phyloP scores from a whole-genome alignment of 2,888 invertebrate species.

The Cryptophagus acutangulus region DNA sequence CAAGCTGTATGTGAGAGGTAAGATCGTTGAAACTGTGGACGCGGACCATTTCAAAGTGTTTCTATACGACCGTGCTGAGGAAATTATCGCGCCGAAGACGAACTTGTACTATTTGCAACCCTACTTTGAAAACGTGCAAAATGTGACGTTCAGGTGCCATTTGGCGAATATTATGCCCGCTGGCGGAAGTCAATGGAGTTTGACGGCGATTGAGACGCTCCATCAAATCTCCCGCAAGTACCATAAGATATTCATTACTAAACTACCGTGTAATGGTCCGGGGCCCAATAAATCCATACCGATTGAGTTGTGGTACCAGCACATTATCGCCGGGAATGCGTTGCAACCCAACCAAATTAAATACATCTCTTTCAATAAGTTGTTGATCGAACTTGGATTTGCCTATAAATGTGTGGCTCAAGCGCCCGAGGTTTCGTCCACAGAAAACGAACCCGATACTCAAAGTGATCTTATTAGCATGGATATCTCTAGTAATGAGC shows the following conservation, averaged over 20 bases:
- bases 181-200: slow-evolving; percentile 59
- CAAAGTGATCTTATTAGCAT: background rate
- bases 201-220: slow-evolving; percentile 54
- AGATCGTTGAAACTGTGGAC: slow-evolving; percentile 48
- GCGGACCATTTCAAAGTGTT: slow-evolving; percentile 52
- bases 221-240: slow-evolving; percentile 49
- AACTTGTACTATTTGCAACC: slow-evolving; percentile 51
- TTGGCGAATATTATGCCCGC: slow-evolving; percentile 66
- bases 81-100: slow-evolving; percentile 48
- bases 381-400: slow-evolving; percentile 60
- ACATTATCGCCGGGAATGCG: slow-evolving; percentile 57
- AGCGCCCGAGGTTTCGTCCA: too few species aligned
- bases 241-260: slow-evolving; percentile 53
- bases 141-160: slow-evolving; percentile 62
- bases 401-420: too few species aligned
- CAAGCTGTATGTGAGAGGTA: slow-evolving; percentile 62
- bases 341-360: slow-evolving; percentile 60
- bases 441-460: background rate
- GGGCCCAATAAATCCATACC: slow-evolving; percentile 21
- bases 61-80: slow-evolving; percentile 61
- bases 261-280: slow-evolving; percentile 34
- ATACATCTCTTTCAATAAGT: slow-evolving; percentile 62
- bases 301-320: slow-evolving; percentile 48
- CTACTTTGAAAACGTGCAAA: slow-evolving; percentile 42
- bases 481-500: too few species aligned